Evolutionary conservation across 1,140 invertebrate species (phyloP), one percentile per base, ranked within the genome.

Genomic region (Tribolium castaneum): DNA sequence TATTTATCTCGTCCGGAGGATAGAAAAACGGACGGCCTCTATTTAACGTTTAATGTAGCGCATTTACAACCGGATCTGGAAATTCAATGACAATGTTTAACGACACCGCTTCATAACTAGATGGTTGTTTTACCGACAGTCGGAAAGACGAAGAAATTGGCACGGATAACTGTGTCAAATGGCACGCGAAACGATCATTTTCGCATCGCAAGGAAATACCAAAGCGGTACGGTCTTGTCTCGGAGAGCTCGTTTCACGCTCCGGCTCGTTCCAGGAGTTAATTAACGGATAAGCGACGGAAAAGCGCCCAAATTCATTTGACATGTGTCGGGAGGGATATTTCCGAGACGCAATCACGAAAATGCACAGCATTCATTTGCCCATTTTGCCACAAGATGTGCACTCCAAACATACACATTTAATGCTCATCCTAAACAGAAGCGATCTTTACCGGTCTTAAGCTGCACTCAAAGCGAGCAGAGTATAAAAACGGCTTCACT

Each of bases 131-230:
- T 30, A 30, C 25, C 25, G 25, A 30, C 25, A 30, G 25, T 30
- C 25, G 25, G 25, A 30, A 30, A 59, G 30, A 66, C n/a, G 59
- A 35, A 35, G 59, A 66, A 66, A 66, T 66, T 66, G 59, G 59
- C 59, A 35, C 59, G 59, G 59, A 66, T 66, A 66, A 66, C 59
- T 66, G 59, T 66, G 59, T 66, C 59, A 66, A 66, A 66, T 66
- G 59, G 59, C 59, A 66, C 59, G 59, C 59, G 54, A 59, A 22
- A 19, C 54, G 54, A 59, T 45, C 54, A 59, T 22, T 59, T 25
- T 59, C 16, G 14, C 54, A 59, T 59, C 19, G 54, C 54, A 9
- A 59, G 16, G 39, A 45, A 45, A 45, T 45, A 45, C 39, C 39
- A n/a, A 45, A 30, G 25, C 25, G 25, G 25, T 30, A 30, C 25